phyloP scores from a whole-genome alignment of 2,888 invertebrate genomes.

The Melolontha melolontha region DNA sequence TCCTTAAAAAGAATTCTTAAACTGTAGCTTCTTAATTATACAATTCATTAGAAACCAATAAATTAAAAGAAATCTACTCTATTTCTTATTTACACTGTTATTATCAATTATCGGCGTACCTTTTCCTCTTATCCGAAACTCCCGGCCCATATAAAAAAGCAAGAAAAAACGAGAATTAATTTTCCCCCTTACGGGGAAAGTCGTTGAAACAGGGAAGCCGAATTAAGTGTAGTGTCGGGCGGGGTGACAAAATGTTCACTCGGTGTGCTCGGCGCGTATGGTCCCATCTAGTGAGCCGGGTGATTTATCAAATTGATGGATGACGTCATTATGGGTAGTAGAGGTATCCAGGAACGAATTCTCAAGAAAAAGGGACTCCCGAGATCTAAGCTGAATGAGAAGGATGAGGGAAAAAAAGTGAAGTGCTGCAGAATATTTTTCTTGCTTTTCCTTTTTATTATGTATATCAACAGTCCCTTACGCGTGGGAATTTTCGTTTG shows the following conservation, averaged over 20 bases:
- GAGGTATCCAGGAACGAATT: conserved; percentile 27
- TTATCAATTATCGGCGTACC: too few relatives aligned
- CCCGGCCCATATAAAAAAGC: neutral
- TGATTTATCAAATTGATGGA: conserved; percentile 44
- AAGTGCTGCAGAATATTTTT: too few relatives aligned
- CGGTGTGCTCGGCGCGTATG: conserved; percentile 28
- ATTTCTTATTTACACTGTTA: too few relatives aligned
- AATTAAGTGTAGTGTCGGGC: conserved; percentile 36
- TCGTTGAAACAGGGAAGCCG: conserved; percentile 31
- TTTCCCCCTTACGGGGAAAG: conserved; percentile 14
- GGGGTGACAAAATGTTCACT: conserved; percentile 40
- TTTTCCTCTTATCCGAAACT: neutral
- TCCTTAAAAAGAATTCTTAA: too few relatives aligned
- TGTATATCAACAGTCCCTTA: too few relatives aligned
- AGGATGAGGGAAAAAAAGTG: too few relatives aligned
- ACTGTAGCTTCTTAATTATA: too few relatives aligned
- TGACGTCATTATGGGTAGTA: conserved; percentile 40
- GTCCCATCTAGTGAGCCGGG: conserved; percentile 35
- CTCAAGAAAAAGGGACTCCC: conserved; percentile 10
- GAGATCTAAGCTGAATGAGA: too few relatives aligned
- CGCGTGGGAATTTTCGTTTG: too few relatives aligned
- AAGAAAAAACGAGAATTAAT: conserved; percentile 28
- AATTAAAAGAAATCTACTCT: too few relatives aligned
- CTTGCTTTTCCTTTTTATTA: too few relatives aligned
- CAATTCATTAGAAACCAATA: too few relatives aligned